Evolutionary conservation across 2,113 vertebrate genomes (phyloP).

Genomic region (Gnathonemus longibarbis): DNA sequence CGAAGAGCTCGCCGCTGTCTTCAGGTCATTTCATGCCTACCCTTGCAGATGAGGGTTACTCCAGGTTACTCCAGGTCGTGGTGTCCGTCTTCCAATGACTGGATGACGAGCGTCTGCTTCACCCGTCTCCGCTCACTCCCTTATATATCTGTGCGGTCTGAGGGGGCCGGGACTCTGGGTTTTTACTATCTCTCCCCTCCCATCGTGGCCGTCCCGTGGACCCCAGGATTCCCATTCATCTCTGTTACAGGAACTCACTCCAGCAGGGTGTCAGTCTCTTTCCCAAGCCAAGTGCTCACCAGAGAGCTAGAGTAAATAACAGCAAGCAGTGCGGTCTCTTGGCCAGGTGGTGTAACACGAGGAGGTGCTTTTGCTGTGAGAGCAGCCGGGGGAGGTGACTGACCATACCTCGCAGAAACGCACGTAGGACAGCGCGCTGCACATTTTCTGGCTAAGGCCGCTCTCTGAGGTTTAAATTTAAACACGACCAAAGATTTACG

Average conservation of each 20-base stretch:
- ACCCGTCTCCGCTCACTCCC: conserved; percentile 47
- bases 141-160: conserved; percentile 53
- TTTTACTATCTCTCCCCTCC: conserved; percentile 52
- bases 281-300: conserved; percentile 12
- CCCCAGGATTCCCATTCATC: conserved; percentile 38
- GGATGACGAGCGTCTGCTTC: conserved; percentile 39
- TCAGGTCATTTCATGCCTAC: conserved; percentile 36
- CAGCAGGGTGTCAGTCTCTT: conserved; percentile 28
- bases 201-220: conserved; percentile 47
- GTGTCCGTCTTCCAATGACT: conserved; percentile 31
- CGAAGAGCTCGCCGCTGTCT: conserved; percentile 19
- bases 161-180: conserved; percentile 50
- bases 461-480: background rate
- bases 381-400: background rate
- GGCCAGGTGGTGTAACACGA: conserved; percentile 25
- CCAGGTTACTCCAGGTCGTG: conserved; percentile 21
- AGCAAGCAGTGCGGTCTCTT: conserved; percentile 20
- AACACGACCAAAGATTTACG: background rate
- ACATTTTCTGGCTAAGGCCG: background rate
- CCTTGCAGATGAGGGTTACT: conserved; percentile 31
- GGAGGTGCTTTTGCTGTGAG: background rate
- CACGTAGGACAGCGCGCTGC: background rate
- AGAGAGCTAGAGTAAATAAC: conserved; percentile 15
- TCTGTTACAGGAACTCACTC: conserved; percentile 30
- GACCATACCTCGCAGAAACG: background rate